These are phyloP conservation scores for Heterodera schachtii DNA, from an alignment of 1,140 invertebrate species.

Conservation along the genomic window DNA sequence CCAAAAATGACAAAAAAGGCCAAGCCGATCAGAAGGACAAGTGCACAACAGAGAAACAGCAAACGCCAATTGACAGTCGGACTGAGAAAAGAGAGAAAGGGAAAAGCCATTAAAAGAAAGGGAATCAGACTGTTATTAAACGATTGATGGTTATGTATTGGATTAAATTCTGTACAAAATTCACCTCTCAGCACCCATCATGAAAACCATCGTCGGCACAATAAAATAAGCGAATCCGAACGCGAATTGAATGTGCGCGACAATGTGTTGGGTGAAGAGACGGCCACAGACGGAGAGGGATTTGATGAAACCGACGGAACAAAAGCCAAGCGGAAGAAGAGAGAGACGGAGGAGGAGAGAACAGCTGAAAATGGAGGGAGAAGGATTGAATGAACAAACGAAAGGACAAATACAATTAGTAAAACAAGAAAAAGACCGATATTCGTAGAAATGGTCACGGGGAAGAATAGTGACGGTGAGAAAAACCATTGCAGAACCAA, in stretches of 20 bases:
- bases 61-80: slow-evolving; percentile 35
- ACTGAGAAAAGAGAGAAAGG: not conserved
- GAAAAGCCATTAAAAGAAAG: not conserved
- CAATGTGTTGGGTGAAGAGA: slow-evolving; percentile 46
- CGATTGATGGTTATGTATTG: slow-evolving; percentile 1
- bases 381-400: no score
- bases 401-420: not conserved
- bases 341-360: slow-evolving; percentile 27
- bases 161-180: slow-evolving; percentile 15
- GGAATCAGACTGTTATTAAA: no score
- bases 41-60: slow-evolving; percentile 24
- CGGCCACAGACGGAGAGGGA: slow-evolving; percentile 41
- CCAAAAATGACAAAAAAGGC: slow-evolving; percentile 38
- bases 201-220: slow-evolving; percentile 39
- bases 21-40: slow-evolving; percentile 26
- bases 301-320: slow-evolving; percentile 41
- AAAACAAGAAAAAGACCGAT: slow-evolving; percentile 8
- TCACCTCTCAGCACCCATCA: slow-evolving; percentile 37
- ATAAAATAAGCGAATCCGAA: slow-evolving; percentile 41
- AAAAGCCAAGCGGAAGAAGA: slow-evolving; percentile 42
- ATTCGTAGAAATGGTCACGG: slow-evolving; percentile 23
- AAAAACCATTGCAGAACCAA: slow-evolving; percentile 33
- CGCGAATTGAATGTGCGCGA: slow-evolving; percentile 37
- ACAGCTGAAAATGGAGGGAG: slow-evolving; percentile 16
- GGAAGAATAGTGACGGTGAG: slow-evolving; percentile 32